A percentile compares a stretch with the other conserved stretches of the same genome.
Conservation (phyloP, 2,888 invertebrate species). For the Acanthosepion esculentum region DNA sequence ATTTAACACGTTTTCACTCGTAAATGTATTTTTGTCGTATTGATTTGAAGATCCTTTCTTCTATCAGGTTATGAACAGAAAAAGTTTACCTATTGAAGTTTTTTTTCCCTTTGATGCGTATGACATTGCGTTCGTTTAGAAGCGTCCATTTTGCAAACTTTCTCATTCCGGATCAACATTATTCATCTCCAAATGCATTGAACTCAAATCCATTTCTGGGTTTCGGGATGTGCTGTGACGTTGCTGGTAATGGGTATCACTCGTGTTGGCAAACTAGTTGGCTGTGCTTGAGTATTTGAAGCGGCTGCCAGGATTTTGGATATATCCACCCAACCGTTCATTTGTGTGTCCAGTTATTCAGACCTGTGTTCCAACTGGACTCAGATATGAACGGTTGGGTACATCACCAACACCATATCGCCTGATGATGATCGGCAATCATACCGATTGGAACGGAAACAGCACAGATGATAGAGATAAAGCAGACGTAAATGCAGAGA, state of each 20-base stretch:
- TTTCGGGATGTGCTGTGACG: neutral
- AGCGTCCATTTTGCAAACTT: neutral
- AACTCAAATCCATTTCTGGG: neutral
- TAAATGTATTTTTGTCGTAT: too few species aligned
- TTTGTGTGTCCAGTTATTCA: constrained; percentile 33
- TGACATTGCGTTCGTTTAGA: neutral
- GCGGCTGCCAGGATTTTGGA: constrained; percentile 33
- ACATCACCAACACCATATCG: constrained; percentile 8
- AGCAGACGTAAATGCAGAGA: too few species aligned
- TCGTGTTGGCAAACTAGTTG: neutral
- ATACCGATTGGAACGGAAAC: neutral
- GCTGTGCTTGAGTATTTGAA: neutral
- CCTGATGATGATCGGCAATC: constrained; percentile 10
- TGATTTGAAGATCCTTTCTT: too few species aligned
- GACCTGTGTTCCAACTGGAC: constrained; percentile 33
- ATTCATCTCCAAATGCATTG: neutral
- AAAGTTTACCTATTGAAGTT: too few species aligned
- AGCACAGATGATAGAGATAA: neutral
- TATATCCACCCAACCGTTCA: constrained; percentile 33
- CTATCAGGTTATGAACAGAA: too few species aligned
- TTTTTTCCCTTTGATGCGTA: too few species aligned
- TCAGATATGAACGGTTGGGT: constrained; percentile 33
- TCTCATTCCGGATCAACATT: neutral
- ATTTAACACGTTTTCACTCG: too few species aligned
- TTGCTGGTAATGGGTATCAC: neutral